Evolutionary conservation across 2,113 vertebrate genomes (phyloP).

Genomic region (Hystrix cristata): DNA sequence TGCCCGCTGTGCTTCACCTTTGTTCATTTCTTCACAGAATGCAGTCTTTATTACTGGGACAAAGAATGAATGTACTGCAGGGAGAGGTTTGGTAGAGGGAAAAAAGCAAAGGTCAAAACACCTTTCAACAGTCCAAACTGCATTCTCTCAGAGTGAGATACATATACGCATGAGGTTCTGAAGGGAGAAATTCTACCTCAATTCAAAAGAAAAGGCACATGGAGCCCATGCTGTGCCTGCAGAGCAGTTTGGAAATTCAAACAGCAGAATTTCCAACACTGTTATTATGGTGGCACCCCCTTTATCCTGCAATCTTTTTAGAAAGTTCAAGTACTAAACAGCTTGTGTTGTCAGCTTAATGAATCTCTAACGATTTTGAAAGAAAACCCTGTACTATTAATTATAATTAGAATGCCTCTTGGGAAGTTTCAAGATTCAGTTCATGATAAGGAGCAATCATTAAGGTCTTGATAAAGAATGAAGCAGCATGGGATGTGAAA

Average conservation of each 20-base stretch:
- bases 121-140: conserved; percentile 18
- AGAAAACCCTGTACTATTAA: conserved; percentile 71
- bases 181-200: conserved; percentile 46
- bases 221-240: not conserved
- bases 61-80: not conserved
- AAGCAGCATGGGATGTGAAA: conserved; percentile 43
- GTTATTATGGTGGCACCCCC: not conserved
- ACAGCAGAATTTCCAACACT: conserved; percentile 44
- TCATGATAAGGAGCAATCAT: conserved; percentile 56
- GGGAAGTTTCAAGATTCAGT: conserved; percentile 65
- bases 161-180: not conserved
- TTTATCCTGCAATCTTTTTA: conserved; percentile 52
- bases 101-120: conserved; percentile 23
- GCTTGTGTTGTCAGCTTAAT: conserved; percentile 74
- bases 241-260: conserved; percentile 53
- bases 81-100: not conserved
- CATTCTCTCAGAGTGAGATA: not conserved
- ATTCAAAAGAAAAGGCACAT: conserved; percentile 59
- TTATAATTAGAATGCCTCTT: conserved; percentile 75
- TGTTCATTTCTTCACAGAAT: conserved; percentile 49
- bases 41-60: conserved; percentile 19
- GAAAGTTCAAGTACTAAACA: conserved; percentile 69
- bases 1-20: conserved; percentile 12
- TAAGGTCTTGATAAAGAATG: conserved; percentile 64
- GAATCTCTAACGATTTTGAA: conserved; percentile 71